Evolutionary conservation across 2,113 vertebrate species (phyloP), one percentile per base, ranked within the genome.

Genomic region (Hyperopisus bebe): DNA sequence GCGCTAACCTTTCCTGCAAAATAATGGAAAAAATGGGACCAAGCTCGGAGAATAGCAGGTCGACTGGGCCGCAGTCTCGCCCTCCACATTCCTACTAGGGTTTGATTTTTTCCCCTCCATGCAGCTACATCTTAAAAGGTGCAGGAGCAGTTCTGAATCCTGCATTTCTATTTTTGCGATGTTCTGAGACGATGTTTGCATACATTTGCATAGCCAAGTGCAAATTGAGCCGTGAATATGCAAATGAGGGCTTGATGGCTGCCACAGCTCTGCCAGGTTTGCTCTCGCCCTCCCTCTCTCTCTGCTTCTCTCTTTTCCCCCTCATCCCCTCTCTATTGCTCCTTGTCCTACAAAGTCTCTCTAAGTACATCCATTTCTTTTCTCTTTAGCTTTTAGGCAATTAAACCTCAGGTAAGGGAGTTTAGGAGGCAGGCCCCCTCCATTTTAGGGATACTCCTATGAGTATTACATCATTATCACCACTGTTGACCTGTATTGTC

Each of bases 141-240:
- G 92, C 85, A 92, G 94, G 96, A 97, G 96, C 96, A 95, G 97
- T 98, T 98, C 94, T 97, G 97, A 98, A 98, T 97, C 96, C 95
- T 95, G 96, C 46, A 96, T 96, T 98, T 97, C 98, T 99, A 99
- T 99, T 99, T 98, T 98, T 98, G 97, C 98, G 97, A 97, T 97
- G 97, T 97, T 97, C 97, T 97, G 97, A 97, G 98, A 98, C 94
- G 96, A 96, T 97, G 96, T 98, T 99, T 99, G 98, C 98, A 99
- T 99, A 98, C 95, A 99, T 99, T 99, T 98, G 97, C 98, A 99
- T 99, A 98, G 96, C 97, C 97, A 97, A 96, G 97, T 96, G 97
- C 97, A 98, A 98, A 99, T 98, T 98, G 97, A 98, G 94, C 97
- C 93, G 94, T 96, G 96, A 97, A 97, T 98, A 99, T 99, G 98